Percentiles rank a stretch among this genome's conserved stretches.
These are phyloP conservation scores for Dioctria linearis DNA, from an alignment of 2,888 invertebrate genomes.

Conservation along the genomic window DNA sequence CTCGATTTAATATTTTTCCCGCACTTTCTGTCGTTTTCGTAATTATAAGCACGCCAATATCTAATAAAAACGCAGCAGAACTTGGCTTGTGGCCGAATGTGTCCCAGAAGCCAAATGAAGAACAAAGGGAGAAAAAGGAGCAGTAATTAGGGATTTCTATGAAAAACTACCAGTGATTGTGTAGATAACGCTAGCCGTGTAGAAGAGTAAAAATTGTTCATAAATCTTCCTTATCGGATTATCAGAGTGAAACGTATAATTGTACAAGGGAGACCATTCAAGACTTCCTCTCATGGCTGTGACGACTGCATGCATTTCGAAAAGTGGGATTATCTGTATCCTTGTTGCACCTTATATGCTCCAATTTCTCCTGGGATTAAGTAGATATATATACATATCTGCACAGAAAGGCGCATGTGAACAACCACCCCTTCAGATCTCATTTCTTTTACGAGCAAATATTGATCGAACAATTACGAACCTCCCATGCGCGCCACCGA, in stretches of 20 bases:
- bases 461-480: slow-evolving; percentile 47
- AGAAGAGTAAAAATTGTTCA: slow-evolving; percentile 2
- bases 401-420: slow-evolving; percentile 28
- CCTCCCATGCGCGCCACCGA: slow-evolving; percentile 46
- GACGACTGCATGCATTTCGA: slow-evolving; percentile 19
- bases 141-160: slow-evolving; percentile 33
- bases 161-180: slow-evolving; percentile 3
- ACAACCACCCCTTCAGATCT: slow-evolving; percentile 18
- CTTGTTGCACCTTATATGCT: slow-evolving; percentile 44
- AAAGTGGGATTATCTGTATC: not conserved
- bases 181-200: not conserved
- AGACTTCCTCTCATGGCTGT: slow-evolving; percentile 3
- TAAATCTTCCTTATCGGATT: slow-evolving; percentile 42
- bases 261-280: slow-evolving; percentile 23
- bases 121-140: slow-evolving; percentile 26
- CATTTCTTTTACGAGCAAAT: slow-evolving; percentile 29
- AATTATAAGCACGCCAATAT: not conserved
- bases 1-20: not conserved
- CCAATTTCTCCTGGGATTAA: slow-evolving; percentile 24
- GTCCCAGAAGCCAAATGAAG: slow-evolving; percentile 15
- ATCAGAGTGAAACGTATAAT: slow-evolving; percentile 41
- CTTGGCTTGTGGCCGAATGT: not conserved
- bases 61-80: not conserved
- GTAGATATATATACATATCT: not conserved
- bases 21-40: not conserved